phyloP scores from a whole-genome alignment of 2,113 vertebrate species.

The Varanus komodoensis region DNA sequence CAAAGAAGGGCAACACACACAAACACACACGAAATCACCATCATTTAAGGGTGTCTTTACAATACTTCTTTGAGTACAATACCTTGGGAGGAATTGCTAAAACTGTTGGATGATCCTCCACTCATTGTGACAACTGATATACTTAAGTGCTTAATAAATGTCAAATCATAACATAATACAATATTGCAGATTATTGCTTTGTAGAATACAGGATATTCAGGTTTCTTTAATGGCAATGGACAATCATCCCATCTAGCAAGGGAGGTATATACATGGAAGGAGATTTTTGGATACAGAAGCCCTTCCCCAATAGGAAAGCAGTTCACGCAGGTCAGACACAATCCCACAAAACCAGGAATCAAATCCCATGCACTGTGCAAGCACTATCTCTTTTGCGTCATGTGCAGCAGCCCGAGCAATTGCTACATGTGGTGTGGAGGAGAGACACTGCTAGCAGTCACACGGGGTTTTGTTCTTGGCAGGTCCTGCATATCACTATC shows the following conservation, averaged over 20 bases:
- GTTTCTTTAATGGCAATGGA: background rate
- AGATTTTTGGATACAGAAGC: background rate
- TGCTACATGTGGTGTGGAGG: no score
- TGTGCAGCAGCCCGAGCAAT: no score
- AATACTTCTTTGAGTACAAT: constrained; percentile 9
- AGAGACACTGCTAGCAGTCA: no score
- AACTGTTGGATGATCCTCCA: rapidly evolving
- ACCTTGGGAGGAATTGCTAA: constrained; percentile 24
- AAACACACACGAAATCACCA: background rate
- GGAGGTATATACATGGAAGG: no score
- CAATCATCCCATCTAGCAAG: background rate
- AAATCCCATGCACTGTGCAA: no score
- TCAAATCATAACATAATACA: background rate
- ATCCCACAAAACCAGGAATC: background rate
- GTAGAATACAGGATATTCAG: background rate
- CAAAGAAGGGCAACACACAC: background rate
- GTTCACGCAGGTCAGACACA: background rate
- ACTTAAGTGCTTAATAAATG: background rate
- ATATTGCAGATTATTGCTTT: background rate
- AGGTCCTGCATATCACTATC: no score
- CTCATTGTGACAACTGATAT: background rate
- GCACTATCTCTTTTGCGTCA: no score
- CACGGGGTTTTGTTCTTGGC: no score
- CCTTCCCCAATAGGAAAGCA: background rate
- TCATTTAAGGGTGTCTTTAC: background rate